phyloP scores from a whole-genome alignment of 1,140 invertebrate genomes.

The Leptoteleia sp. region DNA sequence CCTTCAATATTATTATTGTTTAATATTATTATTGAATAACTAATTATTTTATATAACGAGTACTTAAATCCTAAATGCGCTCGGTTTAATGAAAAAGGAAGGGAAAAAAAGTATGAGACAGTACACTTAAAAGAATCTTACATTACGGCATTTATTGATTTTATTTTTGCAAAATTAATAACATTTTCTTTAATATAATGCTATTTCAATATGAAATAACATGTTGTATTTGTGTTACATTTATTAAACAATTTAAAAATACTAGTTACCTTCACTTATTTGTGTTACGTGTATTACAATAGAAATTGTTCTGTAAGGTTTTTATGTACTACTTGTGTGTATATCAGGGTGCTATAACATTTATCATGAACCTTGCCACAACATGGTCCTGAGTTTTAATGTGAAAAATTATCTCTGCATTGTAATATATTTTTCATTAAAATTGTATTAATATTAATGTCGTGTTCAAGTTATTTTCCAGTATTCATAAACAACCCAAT shows the following conservation, averaged over 20 bases:
- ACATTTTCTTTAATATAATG: neutral
- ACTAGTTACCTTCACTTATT: no score
- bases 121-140: conserved; percentile 57
- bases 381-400: conserved; percentile 50
- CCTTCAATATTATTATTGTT: no score
- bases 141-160: conserved; percentile 28
- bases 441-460: conserved; percentile 68
- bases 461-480: conserved; percentile 29
- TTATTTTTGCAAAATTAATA: neutral
- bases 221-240: neutral
- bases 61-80: conserved; percentile 70
- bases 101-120: neutral
- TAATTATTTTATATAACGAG: conserved; percentile 61
- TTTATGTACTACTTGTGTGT: conserved; percentile 18
- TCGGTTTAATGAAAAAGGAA: conserved; percentile 11
- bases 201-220: neutral
- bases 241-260: conserved; percentile 7
- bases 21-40: no score
- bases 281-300: no score
- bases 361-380: conserved; percentile 72
- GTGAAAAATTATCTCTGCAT: conserved; percentile 61
- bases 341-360: conserved; percentile 64
- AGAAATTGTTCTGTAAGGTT: conserved; percentile 41
- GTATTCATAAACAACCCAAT: no score
- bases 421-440: conserved; percentile 74